Evolutionary conservation across 2,113 vertebrate genomes (phyloP).

Genomic region (Andinoacara biseriatus): DNA sequence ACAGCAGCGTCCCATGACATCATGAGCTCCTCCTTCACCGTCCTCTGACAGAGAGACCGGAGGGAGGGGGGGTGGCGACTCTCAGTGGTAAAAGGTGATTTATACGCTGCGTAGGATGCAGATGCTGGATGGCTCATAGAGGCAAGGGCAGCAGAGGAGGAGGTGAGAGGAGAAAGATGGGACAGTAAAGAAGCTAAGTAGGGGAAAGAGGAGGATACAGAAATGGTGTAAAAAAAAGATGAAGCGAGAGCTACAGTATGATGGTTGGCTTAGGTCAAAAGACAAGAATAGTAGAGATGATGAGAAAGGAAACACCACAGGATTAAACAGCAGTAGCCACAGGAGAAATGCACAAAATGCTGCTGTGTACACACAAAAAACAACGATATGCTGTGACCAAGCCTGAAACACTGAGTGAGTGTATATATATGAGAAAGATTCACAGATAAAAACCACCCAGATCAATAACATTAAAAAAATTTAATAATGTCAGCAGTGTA

Average conservation of each 20-base stretch:
- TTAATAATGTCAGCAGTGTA: not conserved
- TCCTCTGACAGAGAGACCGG: conserved; percentile 29
- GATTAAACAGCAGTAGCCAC: not conserved
- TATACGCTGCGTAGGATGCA: conserved; percentile 63
- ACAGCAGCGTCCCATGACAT: not conserved
- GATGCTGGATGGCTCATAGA: conserved; percentile 27
- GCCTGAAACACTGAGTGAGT: not conserved
- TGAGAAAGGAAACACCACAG: not conserved
- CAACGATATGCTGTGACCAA: not conserved
- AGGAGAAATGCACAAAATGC: not conserved
- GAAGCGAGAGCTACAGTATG: not conserved
- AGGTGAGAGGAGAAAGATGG: conserved; percentile 2
- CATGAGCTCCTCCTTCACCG: conserved; percentile 10
- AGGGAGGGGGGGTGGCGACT: conserved; percentile 22
- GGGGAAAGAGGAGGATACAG: conserved; percentile 6
- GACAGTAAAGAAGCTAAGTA: not conserved
- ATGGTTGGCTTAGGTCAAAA: not conserved
- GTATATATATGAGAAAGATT: not conserved
- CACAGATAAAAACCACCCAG: not conserved
- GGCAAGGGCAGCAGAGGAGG: conserved; percentile 17
- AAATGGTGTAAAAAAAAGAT: not conserved
- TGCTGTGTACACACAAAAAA: not conserved
- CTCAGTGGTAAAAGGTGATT: conserved; percentile 59
- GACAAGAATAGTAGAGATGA: not conserved
- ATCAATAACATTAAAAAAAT: not conserved